Percentiles rank a stretch among this genome's conserved stretches.
Conservation (phyloP, 92 coral and sea anemone genomes). For the Epizoanthus stellaris region DNA sequence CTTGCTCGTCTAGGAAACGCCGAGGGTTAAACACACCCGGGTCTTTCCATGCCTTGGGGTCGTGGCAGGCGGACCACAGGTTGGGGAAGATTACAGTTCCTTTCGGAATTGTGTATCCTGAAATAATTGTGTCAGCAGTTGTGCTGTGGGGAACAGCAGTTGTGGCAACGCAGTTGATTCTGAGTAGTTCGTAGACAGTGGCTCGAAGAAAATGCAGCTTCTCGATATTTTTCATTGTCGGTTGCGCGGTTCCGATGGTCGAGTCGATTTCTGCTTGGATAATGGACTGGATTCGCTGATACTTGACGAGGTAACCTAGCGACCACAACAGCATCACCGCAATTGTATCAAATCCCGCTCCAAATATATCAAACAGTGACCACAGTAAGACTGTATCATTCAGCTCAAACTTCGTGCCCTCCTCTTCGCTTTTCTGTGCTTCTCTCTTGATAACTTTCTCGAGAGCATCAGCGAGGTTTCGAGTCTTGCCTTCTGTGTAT, state of each 20-base stretch:
- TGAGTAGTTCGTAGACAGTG: slow-evolving; percentile 56
- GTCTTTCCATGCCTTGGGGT: slow-evolving; percentile 51
- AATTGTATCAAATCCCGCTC: slow-evolving; percentile 62
- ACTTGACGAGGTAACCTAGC: slow-evolving; percentile 46
- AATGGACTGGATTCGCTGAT: slow-evolving; percentile 50
- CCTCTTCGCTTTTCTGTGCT: slow-evolving; percentile 6
- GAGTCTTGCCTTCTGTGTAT: slow-evolving; percentile 16
- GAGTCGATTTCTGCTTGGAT: slow-evolving; percentile 60
- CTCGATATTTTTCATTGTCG: slow-evolving; percentile 45
- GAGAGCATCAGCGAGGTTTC: slow-evolving; percentile 27
- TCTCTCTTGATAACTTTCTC: slow-evolving; percentile 18
- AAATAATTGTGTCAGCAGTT: slow-evolving; percentile 39
- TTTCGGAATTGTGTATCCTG: slow-evolving; percentile 57
- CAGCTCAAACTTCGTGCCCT: background rate
- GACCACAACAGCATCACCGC: slow-evolving; percentile 63
- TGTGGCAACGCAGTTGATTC: slow-evolving; percentile 55
- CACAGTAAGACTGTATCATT: slow-evolving; percentile 7
- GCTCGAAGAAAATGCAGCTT: slow-evolving; percentile 55
- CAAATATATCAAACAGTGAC: slow-evolving; percentile 48
- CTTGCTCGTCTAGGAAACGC: slow-evolving; percentile 58
- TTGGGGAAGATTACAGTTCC: slow-evolving; percentile 63
- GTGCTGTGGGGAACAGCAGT: slow-evolving; percentile 59
- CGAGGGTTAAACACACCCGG: slow-evolving; percentile 61
- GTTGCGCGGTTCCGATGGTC: slow-evolving; percentile 47
- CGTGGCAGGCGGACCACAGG: slow-evolving; percentile 61